These are phyloP conservation scores for Sanderia malayensis DNA, from an alignment of 30 jellyfish, hydroid and myxozoan genomes.

Conservation along the genomic window DNA sequence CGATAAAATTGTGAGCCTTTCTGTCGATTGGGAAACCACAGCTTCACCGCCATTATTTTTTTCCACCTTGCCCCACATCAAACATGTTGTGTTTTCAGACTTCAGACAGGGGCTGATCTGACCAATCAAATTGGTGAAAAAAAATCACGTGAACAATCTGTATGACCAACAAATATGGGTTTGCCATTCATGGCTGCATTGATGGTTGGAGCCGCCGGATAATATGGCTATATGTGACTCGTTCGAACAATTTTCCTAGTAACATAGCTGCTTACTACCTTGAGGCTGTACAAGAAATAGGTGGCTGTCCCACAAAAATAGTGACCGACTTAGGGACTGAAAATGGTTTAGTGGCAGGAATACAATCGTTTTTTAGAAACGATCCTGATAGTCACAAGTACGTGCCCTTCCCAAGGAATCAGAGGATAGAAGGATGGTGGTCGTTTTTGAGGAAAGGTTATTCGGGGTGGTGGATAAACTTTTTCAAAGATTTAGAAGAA, in stretches of 20 bases:
- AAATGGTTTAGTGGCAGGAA: constrained; percentile 58
- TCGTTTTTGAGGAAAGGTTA: constrained; percentile 33
- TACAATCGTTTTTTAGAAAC: constrained; percentile 48
- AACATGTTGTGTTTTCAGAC: too few species aligned
- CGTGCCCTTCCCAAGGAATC: constrained; percentile 67
- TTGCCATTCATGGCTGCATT: constrained; percentile 69
- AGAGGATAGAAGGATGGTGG: constrained; percentile 68
- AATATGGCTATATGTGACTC: constrained; percentile 56
- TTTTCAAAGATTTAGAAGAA: constrained; percentile 37
- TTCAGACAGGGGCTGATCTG: too few species aligned
- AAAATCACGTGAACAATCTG: too few species aligned
- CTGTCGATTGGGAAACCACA: too few species aligned
- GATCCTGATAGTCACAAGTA: constrained; percentile 40
- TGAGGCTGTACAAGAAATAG: constrained; percentile 23
- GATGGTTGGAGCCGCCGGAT: constrained; percentile 65
- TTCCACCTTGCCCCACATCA: too few species aligned
- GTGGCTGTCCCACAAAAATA: constrained; percentile 55
- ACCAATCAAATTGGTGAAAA: too few species aligned
- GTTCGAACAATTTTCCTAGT: constrained; percentile 53
- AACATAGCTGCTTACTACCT: constrained; percentile 45
- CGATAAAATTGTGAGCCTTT: too few species aligned
- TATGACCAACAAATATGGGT: too few species aligned
- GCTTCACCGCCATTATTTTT: too few species aligned
- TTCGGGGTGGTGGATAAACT: constrained; percentile 54
- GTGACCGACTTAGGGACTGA: constrained; percentile 72